These are phyloP conservation scores for Micoletzkya japonica DNA, from an alignment of 2,888 invertebrate genomes.

Conservation along the genomic window DNA sequence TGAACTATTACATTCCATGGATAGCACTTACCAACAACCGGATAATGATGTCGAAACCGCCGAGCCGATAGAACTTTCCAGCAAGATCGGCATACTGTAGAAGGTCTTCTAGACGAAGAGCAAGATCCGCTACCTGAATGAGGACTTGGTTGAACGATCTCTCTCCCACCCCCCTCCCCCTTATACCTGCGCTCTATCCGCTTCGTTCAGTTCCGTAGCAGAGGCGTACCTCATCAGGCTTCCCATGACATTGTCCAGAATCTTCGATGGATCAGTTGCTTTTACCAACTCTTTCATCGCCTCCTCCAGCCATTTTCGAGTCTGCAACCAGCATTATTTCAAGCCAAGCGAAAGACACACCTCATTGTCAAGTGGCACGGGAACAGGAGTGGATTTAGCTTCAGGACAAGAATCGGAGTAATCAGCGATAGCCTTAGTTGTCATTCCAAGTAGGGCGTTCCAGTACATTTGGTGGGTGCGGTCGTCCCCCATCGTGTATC, in stretches of 20 bases:
- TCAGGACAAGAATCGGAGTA: slow-evolving; percentile 7
- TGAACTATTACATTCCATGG: background rate
- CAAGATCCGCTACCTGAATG: slow-evolving; percentile 19
- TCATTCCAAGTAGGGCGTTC: slow-evolving; percentile 26
- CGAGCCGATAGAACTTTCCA: slow-evolving; percentile 22
- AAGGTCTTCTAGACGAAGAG: slow-evolving; percentile 23
- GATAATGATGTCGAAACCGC: slow-evolving; percentile 25
- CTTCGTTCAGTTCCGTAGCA: slow-evolving; percentile 14
- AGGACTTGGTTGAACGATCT: background rate
- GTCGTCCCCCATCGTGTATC: slow-evolving; percentile 16
- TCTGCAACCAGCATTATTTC: slow-evolving; percentile 19
- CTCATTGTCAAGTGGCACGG: slow-evolving; percentile 20
- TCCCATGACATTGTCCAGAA: slow-evolving; percentile 26
- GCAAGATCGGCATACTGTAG: slow-evolving; percentile 25
- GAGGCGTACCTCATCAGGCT: slow-evolving; percentile 21
- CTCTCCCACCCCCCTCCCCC: background rate
- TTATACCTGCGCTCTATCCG: background rate
- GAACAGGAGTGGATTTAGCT: background rate
- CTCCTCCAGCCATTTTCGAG: slow-evolving; percentile 31
- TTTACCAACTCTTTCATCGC: slow-evolving; percentile 27
- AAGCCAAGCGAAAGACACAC: background rate
- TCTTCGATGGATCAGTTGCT: slow-evolving; percentile 28
- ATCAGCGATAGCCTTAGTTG: slow-evolving; percentile 20
- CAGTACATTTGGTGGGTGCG: slow-evolving; percentile 23
- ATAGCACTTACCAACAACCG: slow-evolving; percentile 9